Conservation (phyloP, 2,888 invertebrate species). For the Agriopis aurantiaria region DNA sequence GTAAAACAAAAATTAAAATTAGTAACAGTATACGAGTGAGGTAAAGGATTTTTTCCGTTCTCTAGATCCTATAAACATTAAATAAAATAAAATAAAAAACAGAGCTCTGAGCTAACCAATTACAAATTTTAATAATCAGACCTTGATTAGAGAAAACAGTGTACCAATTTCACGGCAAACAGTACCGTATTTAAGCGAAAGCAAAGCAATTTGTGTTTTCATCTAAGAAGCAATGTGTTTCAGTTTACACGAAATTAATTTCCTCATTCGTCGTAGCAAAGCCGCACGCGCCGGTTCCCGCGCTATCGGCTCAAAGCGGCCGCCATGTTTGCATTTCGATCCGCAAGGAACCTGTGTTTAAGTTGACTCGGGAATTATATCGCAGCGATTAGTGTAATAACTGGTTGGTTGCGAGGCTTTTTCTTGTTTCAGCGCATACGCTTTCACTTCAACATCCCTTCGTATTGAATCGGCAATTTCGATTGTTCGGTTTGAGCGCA, state of each 20-base stretch:
- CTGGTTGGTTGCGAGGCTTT: constrained; percentile 80
- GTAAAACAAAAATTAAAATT: no score
- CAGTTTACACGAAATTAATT: constrained; percentile 37
- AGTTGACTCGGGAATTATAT: constrained; percentile 86
- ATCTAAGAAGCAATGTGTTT: constrained; percentile 19
- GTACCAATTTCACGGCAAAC: constrained; percentile 24
- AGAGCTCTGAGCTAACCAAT: no score
- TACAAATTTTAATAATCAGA: no score
- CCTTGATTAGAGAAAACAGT: neutral
- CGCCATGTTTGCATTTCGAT: constrained; percentile 87
- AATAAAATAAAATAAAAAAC: no score
- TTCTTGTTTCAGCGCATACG: constrained; percentile 63
- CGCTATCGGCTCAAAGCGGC: constrained; percentile 80
- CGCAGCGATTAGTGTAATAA: constrained; percentile 86
- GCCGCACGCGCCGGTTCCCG: constrained; percentile 68
- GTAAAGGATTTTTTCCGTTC: no score
- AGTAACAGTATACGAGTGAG: no score
- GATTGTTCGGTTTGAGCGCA: constrained; percentile 77
- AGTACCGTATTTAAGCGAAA: constrained; percentile 23
- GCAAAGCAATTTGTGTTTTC: constrained; percentile 36
- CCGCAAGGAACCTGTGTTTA: constrained; percentile 86
- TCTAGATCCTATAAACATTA: no score
- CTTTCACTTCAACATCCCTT: constrained; percentile 75
- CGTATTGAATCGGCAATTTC: constrained; percentile 67
- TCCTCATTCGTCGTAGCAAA: constrained; percentile 35